Conservation (phyloP, 1,140 invertebrate species). For the Cherax quadricarinatus region DNA sequence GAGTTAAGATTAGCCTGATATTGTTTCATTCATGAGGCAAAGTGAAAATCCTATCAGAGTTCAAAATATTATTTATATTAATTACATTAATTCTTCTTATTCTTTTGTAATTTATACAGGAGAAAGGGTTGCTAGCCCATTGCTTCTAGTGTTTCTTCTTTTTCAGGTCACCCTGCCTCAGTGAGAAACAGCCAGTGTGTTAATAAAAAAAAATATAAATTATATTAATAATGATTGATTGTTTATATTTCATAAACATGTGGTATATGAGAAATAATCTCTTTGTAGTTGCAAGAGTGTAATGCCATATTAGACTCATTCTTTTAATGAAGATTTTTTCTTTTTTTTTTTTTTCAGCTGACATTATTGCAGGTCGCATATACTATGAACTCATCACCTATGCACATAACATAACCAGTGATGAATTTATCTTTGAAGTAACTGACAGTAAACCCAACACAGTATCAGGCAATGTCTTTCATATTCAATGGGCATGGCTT, state of each 20-base stretch:
- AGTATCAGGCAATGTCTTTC: constrained; percentile 58
- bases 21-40: too few species aligned
- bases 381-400: constrained; percentile 58
- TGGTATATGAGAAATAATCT: neutral
- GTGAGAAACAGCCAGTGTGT: too few species aligned
- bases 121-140: too few species aligned
- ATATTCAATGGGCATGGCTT: constrained; percentile 65
- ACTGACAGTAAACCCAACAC: constrained; percentile 43
- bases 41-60: too few species aligned
- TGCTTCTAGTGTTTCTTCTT: too few species aligned
- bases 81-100: too few species aligned
- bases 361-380: constrained; percentile 47
- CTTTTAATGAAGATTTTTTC: neutral
- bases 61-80: too few species aligned
- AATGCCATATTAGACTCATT: neutral
- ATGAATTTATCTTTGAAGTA: constrained; percentile 64
- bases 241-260: neutral
- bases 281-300: neutral
- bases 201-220: neutral
- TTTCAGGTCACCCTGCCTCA: too few species aligned
- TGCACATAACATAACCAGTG: constrained; percentile 46
- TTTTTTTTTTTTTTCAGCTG: constrained; percentile 40
- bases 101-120: too few species aligned
- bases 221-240: neutral
- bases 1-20: too few species aligned